phyloP scores from a whole-genome alignment of 2,113 vertebrate species.

The Oreamnos americanus region DNA sequence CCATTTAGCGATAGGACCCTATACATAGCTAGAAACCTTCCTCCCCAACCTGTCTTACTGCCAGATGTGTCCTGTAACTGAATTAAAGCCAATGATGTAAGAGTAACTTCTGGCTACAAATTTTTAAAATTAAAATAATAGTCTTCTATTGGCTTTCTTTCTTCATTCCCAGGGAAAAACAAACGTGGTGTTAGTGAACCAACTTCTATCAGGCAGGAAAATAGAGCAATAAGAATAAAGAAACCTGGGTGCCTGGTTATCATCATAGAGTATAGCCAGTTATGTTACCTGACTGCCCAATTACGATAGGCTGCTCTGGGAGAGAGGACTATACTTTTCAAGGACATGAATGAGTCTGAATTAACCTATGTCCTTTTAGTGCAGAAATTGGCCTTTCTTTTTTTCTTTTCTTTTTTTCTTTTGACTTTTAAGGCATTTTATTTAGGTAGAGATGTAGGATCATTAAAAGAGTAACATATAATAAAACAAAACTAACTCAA shows the following conservation, averaged over 20 bases:
- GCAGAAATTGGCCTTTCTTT: neutral
- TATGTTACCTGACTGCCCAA: neutral
- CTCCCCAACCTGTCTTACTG: neutral
- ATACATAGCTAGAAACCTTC: neutral
- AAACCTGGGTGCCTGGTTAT: neutral
- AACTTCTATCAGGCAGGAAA: neutral
- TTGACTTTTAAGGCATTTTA: slow-evolving; percentile 26
- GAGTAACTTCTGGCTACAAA: neutral
- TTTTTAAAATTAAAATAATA: neutral
- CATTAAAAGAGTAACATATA: slow-evolving; percentile 2
- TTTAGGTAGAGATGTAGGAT: slow-evolving; percentile 48
- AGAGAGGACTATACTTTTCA: neutral
- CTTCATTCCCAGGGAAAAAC: neutral
- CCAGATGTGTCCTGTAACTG: neutral
- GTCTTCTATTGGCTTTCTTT: neutral
- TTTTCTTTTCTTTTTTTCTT: neutral
- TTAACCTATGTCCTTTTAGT: neutral
- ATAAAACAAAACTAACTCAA: neutral
- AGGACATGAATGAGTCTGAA: neutral
- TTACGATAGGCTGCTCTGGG: neutral
- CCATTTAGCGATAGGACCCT: neutral
- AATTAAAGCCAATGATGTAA: neutral
- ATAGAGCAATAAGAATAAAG: neutral
- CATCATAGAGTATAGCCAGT: neutral
- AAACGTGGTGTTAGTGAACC: neutral